These are phyloP conservation scores for Drosophila miranda DNA, from an alignment of 1,140 invertebrate species.

Conservation along the genomic window DNA sequence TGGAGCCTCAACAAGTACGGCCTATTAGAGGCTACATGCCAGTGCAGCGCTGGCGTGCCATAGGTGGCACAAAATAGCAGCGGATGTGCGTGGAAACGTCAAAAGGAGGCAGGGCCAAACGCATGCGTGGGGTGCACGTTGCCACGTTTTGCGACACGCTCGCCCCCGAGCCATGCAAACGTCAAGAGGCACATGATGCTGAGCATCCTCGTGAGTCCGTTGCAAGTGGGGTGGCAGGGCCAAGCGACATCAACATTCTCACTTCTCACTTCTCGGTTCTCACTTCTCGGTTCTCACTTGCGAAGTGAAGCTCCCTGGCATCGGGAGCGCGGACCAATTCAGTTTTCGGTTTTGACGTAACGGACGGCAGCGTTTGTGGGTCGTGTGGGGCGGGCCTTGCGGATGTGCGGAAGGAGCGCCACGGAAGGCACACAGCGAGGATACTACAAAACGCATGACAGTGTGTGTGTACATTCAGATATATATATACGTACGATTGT, in stretches of 20 bases:
- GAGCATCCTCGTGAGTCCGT: conserved; percentile 29
- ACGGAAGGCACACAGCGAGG: conserved; percentile 20
- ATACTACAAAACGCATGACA: conserved; percentile 36
- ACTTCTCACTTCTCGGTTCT: neutral
- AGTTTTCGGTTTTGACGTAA: conserved; percentile 42
- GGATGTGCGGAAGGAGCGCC: conserved; percentile 16
- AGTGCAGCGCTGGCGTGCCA: neutral
- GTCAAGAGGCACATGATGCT: conserved; percentile 13
- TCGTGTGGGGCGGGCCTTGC: conserved; percentile 16
- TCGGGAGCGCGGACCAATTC: conserved; percentile 20
- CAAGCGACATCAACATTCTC: conserved; percentile 1
- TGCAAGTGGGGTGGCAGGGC: conserved; percentile 1
- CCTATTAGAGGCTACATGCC: neutral
- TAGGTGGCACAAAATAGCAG: conserved; percentile 6
- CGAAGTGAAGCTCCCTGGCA: conserved; percentile 7
- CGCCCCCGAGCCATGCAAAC: conserved; percentile 4
- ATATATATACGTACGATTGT: conserved; percentile 3
- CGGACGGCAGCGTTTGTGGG: conserved; percentile 11
- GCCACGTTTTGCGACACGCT: conserved; percentile 20
- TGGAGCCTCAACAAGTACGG: conserved; percentile 31
- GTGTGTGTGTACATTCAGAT: conserved; percentile 43
- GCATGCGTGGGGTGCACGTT: conserved; percentile 47
- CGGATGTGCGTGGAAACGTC: conserved; percentile 40
- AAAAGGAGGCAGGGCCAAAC: conserved; percentile 21
- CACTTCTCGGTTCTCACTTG: neutral